These are phyloP conservation scores for Alexandromys fortis DNA, from an alignment of 2,113 vertebrate species.

Conservation along the genomic window DNA sequence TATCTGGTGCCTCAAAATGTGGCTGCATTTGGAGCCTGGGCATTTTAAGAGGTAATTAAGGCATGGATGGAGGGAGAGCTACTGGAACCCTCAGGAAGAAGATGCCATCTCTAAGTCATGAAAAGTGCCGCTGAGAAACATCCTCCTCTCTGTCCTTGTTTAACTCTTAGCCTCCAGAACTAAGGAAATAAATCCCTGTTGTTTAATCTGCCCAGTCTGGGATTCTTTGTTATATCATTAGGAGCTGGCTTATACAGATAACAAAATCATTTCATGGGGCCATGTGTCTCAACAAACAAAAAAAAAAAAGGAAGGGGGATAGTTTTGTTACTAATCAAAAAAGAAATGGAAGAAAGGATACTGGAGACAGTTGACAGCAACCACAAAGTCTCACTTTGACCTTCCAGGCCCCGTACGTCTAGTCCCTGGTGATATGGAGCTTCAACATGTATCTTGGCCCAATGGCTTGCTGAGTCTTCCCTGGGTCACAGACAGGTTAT, in stretches of 20 bases:
- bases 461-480: neutral
- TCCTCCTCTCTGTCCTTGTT: neutral
- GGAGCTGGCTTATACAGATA: neutral
- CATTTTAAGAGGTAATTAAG: neutral
- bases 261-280: accelerated
- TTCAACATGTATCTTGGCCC: neutral
- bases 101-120: neutral
- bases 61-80: neutral
- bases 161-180: neutral
- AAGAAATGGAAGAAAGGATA: neutral
- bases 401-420: neutral
- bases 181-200: neutral
- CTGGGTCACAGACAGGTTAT: neutral
- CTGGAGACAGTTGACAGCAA: too few species aligned
- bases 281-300: neutral
- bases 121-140: neutral
- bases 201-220: neutral
- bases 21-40: neutral
- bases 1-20: neutral
- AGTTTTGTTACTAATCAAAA: neutral
- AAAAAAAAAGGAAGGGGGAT: too few species aligned
- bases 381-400: neutral
- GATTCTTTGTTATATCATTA: neutral
- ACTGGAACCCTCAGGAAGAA: neutral
- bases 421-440: too few species aligned